Evolutionary conservation across 2,888 invertebrate species (phyloP), one percentile per base, ranked within the genome.

Genomic region (Agrochola litura): DNA sequence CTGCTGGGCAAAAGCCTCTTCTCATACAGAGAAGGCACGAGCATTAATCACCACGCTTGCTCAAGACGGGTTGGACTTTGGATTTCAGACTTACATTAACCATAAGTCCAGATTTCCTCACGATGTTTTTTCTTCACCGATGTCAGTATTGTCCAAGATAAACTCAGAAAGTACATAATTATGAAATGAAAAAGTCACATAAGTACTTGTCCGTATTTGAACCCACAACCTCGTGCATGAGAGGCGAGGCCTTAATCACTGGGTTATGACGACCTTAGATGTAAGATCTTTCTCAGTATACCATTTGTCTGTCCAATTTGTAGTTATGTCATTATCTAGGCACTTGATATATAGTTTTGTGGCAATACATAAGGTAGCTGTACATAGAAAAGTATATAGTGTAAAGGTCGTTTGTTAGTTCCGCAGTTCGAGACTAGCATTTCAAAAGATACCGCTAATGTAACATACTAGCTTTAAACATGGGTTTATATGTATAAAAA

Each of bases 221-320:
- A 66, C 6, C 12, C 6, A 25, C 46, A 66, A 49, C 25, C 60
- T 65, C 25, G 25, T 30, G 66, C 14, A 22, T 22, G 9, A 52
- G 22, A 52, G 8, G 67, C 49, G 49, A 52, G 46, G 46, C 25
- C 46, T 6, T 30, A 49, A 14, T 5, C 46, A 22, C 22, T 22
- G 30, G 8, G 22, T 14, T 30, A 30, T 67, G 14, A 30, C 30
- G 66, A 46, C 66, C 30, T 67, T 66, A 66, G 46, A 25, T 9
- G 49, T 14, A 22, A 30, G 68, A 79, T 64, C 25, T 69, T 41
- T 79, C 52, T 79, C 73, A 12, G 22, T 14, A 41, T 52, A 41
- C 4, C 22, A 73, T 73, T 79, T 79, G 43, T 73, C 25, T 69
- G 68, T 65, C 6, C 64, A 65, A 69, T 79, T 58, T 65, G 69